These are phyloP conservation scores for Ceratothoa steindachneri DNA, from an alignment of 2,888 invertebrate genomes.

Conservation along the genomic window DNA sequence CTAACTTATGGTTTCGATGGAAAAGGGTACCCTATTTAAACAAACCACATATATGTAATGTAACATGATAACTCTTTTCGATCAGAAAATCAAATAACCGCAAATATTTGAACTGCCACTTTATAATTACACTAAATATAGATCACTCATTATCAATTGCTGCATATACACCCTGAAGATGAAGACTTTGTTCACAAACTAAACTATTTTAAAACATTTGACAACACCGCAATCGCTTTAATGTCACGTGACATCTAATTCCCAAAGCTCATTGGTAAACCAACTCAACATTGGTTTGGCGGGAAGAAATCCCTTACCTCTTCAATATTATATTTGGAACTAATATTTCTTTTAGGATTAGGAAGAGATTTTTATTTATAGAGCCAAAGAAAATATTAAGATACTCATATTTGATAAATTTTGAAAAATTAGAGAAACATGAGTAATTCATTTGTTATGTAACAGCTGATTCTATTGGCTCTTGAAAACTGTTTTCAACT, in stretches of 20 bases:
- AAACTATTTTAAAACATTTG: constrained; percentile 8
- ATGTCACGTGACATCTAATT: constrained; percentile 5
- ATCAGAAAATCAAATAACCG: too few relatives aligned
- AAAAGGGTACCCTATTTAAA: background rate
- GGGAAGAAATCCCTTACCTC: background rate
- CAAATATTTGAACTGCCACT: background rate
- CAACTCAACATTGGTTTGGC: background rate
- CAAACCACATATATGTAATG: background rate
- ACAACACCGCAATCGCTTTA: constrained; percentile 7
- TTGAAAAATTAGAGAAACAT: background rate
- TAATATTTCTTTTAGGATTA: too few relatives aligned
- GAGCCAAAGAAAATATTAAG: too few relatives aligned
- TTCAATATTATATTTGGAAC: too few relatives aligned
- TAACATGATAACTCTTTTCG: background rate
- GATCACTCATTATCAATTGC: background rate
- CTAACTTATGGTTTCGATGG: background rate
- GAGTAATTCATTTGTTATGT: background rate
- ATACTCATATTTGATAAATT: too few relatives aligned
- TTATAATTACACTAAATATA: background rate
- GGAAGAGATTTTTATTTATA: too few relatives aligned
- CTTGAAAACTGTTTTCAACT: background rate
- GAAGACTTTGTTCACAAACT: constrained; percentile 13
- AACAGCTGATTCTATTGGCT: background rate
- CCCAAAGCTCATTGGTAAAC: background rate
- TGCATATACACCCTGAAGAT: background rate